These are phyloP conservation scores for Catalaphyllia jardinei DNA, from an alignment of 64 coral and sea anemone genomes.

Conservation along the genomic window DNA sequence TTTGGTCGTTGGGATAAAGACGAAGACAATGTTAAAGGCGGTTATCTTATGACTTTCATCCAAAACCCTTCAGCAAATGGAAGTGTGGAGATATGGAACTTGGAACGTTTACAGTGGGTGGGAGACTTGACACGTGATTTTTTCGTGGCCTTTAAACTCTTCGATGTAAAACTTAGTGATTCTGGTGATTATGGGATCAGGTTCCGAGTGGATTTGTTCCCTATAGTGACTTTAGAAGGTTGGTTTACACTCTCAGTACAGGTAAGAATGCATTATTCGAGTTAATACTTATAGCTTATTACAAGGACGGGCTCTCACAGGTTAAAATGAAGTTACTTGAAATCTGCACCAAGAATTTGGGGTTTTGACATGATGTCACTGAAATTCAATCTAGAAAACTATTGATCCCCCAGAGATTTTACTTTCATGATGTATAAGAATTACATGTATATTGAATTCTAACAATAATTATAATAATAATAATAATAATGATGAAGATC, in stretches of 20 bases:
- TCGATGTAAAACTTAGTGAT: not conserved
- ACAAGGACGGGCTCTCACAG: too few species aligned
- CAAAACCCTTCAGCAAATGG: not conserved
- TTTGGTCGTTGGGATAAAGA: conserved; percentile 7
- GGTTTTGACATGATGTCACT: too few species aligned
- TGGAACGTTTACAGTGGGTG: not conserved
- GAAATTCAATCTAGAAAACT: too few species aligned
- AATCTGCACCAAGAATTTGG: too few species aligned
- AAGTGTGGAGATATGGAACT: not conserved
- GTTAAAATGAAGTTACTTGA: too few species aligned
- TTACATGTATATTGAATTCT: too few species aligned
- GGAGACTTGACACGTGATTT: not conserved
- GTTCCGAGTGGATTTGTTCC: not conserved
- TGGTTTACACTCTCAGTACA: not conserved
- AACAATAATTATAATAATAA: too few species aligned
- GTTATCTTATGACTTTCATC: not conserved
- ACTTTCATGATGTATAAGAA: too few species aligned
- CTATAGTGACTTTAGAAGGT: not conserved
- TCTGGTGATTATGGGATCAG: conserved; percentile 1
- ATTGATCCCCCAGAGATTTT: too few species aligned
- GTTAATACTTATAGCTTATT: too few species aligned
- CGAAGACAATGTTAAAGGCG: not conserved
- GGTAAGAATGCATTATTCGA: not conserved
- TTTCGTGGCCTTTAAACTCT: not conserved
- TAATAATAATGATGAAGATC: too few species aligned